phyloP scores from a whole-genome alignment of 2,888 invertebrate species.

The Vannuccia rotundouncinata region DNA sequence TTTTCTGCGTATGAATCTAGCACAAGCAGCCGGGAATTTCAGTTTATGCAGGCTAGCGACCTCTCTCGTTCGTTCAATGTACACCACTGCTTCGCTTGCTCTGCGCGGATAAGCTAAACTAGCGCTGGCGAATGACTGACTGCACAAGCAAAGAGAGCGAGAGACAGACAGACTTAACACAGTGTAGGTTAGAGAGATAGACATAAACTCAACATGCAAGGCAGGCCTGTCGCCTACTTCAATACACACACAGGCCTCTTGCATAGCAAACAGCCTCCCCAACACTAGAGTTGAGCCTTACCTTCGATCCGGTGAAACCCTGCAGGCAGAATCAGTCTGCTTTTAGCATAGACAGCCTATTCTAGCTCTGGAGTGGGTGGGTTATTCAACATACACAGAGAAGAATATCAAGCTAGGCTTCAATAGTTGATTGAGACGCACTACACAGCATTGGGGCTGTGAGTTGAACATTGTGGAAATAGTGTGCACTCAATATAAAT shows the following conservation, averaged over 20 bases:
- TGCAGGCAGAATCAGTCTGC: conserved; percentile 21
- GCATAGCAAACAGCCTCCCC: background rate
- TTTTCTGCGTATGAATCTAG: conserved; percentile 13
- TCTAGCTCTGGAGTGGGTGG: background rate
- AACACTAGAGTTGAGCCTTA: background rate
- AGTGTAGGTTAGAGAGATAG: background rate
- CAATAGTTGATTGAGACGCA: conserved; percentile 15
- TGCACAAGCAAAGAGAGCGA: background rate
- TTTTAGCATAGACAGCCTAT: background rate
- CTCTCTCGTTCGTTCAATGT: conserved; percentile 19
- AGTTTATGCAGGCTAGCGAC: conserved; percentile 6
- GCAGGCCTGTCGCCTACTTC: background rate
- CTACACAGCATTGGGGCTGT: background rate
- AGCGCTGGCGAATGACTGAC: conserved; percentile 12
- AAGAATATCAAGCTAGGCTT: no score
- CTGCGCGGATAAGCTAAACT: conserved; percentile 7
- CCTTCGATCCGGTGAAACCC: conserved; percentile 15
- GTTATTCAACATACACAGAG: conserved; percentile 6
- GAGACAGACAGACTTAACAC: background rate
- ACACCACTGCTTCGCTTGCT: background rate
- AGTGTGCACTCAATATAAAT: background rate
- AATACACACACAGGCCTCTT: background rate
- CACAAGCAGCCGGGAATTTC: background rate
- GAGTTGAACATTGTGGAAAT: background rate
- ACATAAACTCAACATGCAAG: background rate